Evolutionary conservation across 1,140 invertebrate species (phyloP).

Genomic region (Octopus sinensis): DNA sequence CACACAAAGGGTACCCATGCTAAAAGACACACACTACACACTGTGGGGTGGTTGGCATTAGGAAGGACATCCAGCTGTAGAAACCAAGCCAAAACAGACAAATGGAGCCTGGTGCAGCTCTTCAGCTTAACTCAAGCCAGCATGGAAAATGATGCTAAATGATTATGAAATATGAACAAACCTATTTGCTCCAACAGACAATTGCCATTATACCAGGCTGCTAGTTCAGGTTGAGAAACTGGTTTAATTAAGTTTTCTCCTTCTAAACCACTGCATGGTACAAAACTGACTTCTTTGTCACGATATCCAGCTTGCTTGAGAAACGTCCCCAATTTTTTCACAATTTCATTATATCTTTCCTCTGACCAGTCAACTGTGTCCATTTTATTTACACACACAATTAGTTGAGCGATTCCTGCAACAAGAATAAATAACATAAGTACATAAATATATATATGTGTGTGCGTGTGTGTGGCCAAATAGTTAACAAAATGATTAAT

Average conservation of each 20-base stretch:
- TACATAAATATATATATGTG: too few species aligned
- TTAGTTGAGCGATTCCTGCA: constrained; percentile 77
- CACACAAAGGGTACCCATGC: too few species aligned
- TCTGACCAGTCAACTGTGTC: constrained; percentile 62
- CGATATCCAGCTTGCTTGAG: constrained; percentile 93
- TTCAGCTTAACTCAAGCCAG: too few species aligned
- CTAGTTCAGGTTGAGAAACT: constrained; percentile 68
- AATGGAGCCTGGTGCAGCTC: too few species aligned
- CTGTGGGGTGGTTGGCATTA: too few species aligned
- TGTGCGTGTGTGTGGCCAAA: too few species aligned
- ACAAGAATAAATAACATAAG: constrained; percentile 10
- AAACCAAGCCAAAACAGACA: too few species aligned
- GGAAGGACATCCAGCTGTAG: too few species aligned
- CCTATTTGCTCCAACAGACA: constrained; percentile 76
- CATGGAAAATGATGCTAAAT: too few species aligned
- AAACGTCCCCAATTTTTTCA: constrained; percentile 79
- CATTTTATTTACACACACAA: constrained; percentile 62
- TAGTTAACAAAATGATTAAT: too few species aligned
- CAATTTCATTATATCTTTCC: constrained; percentile 82
- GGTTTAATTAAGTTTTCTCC: constrained; percentile 84
- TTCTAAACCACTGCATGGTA: constrained; percentile 91
- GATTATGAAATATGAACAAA: constrained; percentile 44
- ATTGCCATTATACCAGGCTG: constrained; percentile 83
- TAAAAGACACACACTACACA: too few species aligned
- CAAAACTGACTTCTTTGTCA: constrained; percentile 81